Percentiles rank a stretch among this genome's conserved stretches.
phyloP scores from a whole-genome alignment of 2,888 invertebrate species.

The Prosopocoilus inquinatus region DNA sequence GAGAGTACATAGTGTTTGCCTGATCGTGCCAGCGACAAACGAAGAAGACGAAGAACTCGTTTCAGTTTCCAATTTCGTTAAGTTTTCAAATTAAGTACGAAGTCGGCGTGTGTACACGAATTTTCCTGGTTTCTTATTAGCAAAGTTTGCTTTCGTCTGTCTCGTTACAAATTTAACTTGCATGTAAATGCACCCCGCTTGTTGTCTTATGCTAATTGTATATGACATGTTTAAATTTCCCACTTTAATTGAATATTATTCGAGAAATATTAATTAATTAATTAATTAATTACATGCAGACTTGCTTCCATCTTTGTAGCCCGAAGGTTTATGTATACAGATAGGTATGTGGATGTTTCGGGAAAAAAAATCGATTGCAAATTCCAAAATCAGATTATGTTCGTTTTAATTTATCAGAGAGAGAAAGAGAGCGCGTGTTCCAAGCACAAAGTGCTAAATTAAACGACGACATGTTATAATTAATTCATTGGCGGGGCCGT shows the following conservation, averaged over 20 bases:
- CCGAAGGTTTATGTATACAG: not conserved
- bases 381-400: too few species aligned
- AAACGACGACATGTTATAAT: constrained; percentile 7
- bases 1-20: too few species aligned
- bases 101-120: not conserved
- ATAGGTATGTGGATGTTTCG: too few species aligned
- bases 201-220: constrained; percentile 20
- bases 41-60: too few species aligned
- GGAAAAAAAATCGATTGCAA: too few species aligned
- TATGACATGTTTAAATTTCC: constrained; percentile 15
- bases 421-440: not conserved
- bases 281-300: not conserved
- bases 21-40: too few species aligned
- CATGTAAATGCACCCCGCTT: constrained; percentile 16
- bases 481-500: constrained; percentile 7
- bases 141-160: not conserved
- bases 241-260: constrained; percentile 10
- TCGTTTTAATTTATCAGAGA: not conserved
- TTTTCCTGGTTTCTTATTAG: not conserved
- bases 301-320: not conserved
- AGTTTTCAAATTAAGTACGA: not conserved
- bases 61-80: too few species aligned
- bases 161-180: constrained; percentile 4
- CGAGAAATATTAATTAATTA: constrained; percentile 4
- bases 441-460: not conserved